Evolutionary conservation across 2,888 invertebrate species (phyloP).

Genomic region (Meiosimyza decipiens): DNA sequence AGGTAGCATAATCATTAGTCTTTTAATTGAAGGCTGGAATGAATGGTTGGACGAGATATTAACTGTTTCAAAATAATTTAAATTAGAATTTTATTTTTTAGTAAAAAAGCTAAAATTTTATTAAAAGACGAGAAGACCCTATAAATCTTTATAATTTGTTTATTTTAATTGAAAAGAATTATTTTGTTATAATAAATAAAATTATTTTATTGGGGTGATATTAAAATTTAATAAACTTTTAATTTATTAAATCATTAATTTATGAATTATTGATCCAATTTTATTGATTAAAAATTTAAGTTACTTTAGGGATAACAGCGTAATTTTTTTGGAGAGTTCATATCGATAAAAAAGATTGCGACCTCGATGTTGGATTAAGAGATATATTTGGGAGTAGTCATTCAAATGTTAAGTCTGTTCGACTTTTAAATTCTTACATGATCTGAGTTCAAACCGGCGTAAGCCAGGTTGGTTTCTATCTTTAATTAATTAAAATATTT

Average conservation of each 20-base stretch:
- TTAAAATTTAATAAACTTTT: conserved; percentile 73
- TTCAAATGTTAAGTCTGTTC: conserved; percentile 78
- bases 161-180: conserved; percentile 63
- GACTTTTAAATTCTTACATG: conserved; percentile 86
- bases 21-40: conserved; percentile 84
- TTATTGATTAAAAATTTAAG: conserved; percentile 75
- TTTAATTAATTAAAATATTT: conserved; percentile 72
- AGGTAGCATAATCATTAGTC: conserved; percentile 85
- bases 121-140: conserved; percentile 84
- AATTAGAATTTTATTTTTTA: conserved; percentile 71
- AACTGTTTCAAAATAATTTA: conserved; percentile 71
- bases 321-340: conserved; percentile 81
- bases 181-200: conserved; percentile 56
- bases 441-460: conserved; percentile 90
- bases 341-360: conserved; percentile 81
- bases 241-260: conserved; percentile 63
- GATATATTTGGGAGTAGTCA: conserved; percentile 74
- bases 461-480: conserved; percentile 89
- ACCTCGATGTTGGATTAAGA: conserved; percentile 92
- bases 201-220: conserved; percentile 76
- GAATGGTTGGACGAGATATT: conserved; percentile 78
- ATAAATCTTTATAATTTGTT: conserved; percentile 74
- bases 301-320: conserved; percentile 89
- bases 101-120: conserved; percentile 75
- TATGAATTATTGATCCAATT: conserved; percentile 70